Percentiles rank a stretch among this genome's conserved stretches.
These are phyloP conservation scores for Drosophila pseudoobscura DNA, from an alignment of 1,140 invertebrate species.

Conservation along the genomic window DNA sequence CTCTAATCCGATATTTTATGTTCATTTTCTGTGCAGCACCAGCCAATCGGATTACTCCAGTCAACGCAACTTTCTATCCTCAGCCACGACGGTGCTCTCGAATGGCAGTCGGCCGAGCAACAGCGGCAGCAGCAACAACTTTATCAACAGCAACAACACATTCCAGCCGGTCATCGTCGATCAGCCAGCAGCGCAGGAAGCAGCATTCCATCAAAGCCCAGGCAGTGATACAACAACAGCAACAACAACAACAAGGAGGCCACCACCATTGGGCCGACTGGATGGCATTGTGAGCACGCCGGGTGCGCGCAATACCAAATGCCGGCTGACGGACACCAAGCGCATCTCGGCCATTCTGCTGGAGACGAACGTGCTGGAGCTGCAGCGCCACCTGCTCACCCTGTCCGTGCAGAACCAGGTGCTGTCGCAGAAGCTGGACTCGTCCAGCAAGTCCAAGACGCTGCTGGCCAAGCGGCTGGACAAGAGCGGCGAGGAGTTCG, in stretches of 20 bases:
- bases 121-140: conserved; percentile 38
- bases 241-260: conserved; percentile 24
- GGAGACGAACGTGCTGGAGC: conserved; percentile 91
- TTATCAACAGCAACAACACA: conserved; percentile 54
- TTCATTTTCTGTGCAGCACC: conserved; percentile 25
- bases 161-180: conserved; percentile 79
- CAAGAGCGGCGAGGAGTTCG: conserved; percentile 89
- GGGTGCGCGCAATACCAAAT: conserved; percentile 84
- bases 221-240: conserved; percentile 70
- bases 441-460: conserved; percentile 86
- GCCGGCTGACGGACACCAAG: conserved; percentile 86
- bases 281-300: conserved; percentile 85
- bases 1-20: not conserved
- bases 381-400: conserved; percentile 92
- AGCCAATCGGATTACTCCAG: conserved; percentile 80
- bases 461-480: conserved; percentile 88
- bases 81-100: conserved; percentile 79
- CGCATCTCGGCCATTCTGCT: conserved; percentile 92
- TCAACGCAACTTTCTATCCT: conserved; percentile 81
- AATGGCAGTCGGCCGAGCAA: conserved; percentile 68
- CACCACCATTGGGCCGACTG: conserved; percentile 83
- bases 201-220: conserved; percentile 82
- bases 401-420: conserved; percentile 93
- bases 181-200: conserved; percentile 52
- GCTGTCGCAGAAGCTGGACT: conserved; percentile 87